Base-by-base conservation (phyloP, 1,140 invertebrate genomes). In the Frieseomelitta varia region DNA sequence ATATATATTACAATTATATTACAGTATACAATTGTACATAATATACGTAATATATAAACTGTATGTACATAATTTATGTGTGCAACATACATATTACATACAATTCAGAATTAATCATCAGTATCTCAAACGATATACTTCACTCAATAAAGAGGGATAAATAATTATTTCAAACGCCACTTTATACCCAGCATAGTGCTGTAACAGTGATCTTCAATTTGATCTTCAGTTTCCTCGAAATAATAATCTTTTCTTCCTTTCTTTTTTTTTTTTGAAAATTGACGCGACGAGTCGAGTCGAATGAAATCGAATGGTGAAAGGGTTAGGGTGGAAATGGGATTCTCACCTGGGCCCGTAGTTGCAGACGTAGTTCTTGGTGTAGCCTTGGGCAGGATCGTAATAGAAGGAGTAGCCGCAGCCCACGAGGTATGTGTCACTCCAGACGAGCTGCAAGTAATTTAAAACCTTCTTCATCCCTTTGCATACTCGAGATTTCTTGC, bases 401-500 rank as follows among this genome's bases (percentile, higher is more conserved):
- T 97, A 98, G 93, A 97, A 97, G 0, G 97, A 96, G 91, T 96
- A 98, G 30, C 97, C 97, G 92, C 97, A 98, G 53, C 97, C 97
- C 53, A 98, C 95, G 69, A 97, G 94, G 90, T 96, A 96, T 11
- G 97, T 97, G 90, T 97, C 96, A 78, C 96, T 96, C 97, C 97
- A 98, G 56, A 97, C 96, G 88, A 98, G 94, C 97, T 97, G 92
- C 69, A 96, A 95, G 82, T 75, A 86, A 85, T 88, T 78, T 90
- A 90, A 80, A 77, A 84, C 30, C 74, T 76, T 61, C 10, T 61
- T 71, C 56, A 58, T 53, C 61, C 55, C 58, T 30, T 55, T 11
- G 19, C 34, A 68, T 14, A 67, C 3, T 51, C n/a, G 55, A 63
- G 56, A 81, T 73, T 51, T 21, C 12, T 47, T n/a, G 34, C 1